phyloP scores from a whole-genome alignment of 2,113 vertebrate species.

The Salvelinus sp. region DNA sequence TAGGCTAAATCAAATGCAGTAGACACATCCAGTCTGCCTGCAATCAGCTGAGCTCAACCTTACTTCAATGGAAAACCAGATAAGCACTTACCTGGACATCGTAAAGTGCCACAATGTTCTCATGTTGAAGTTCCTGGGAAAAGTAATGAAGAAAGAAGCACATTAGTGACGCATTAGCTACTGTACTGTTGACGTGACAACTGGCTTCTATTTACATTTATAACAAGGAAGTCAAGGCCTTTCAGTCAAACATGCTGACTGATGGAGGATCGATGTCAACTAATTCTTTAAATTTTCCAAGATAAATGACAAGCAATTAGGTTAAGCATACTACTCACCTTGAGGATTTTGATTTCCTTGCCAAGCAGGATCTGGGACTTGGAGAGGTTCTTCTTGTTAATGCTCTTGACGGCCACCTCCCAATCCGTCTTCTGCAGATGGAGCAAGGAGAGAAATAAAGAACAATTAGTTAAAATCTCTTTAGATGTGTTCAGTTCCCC shows the following conservation, averaged over 20 bases:
- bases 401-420: slow-evolving; percentile 98
- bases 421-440: slow-evolving; percentile 88
- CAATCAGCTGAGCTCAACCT: background rate
- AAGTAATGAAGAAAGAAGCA: slow-evolving; percentile 9
- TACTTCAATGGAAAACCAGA: slow-evolving; percentile 9
- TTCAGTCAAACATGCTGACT: background rate
- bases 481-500: slow-evolving; percentile 2
- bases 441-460: background rate
- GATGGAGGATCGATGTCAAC: slow-evolving; percentile 4
- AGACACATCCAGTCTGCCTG: background rate
- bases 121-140: slow-evolving; percentile 93
- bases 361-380: slow-evolving; percentile 98
- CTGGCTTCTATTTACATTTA: slow-evolving; percentile 4
- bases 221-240: background rate
- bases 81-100: slow-evolving; percentile 89
- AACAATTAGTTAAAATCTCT: slow-evolving; percentile 8
- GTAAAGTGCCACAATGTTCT: slow-evolving; percentile 97
- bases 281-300: slow-evolving; percentile 9
- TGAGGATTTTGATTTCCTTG: slow-evolving; percentile 99
- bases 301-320: slow-evolving; percentile 26
- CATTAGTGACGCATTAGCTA: background rate
- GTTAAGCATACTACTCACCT: slow-evolving; percentile 73
- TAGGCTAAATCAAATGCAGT: background rate
- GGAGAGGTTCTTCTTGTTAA: slow-evolving; percentile 98
- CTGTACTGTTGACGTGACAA: slow-evolving; percentile 3